These are phyloP conservation scores for Saccostrea echinata DNA, from an alignment of 1,140 invertebrate species.

Conservation along the genomic window DNA sequence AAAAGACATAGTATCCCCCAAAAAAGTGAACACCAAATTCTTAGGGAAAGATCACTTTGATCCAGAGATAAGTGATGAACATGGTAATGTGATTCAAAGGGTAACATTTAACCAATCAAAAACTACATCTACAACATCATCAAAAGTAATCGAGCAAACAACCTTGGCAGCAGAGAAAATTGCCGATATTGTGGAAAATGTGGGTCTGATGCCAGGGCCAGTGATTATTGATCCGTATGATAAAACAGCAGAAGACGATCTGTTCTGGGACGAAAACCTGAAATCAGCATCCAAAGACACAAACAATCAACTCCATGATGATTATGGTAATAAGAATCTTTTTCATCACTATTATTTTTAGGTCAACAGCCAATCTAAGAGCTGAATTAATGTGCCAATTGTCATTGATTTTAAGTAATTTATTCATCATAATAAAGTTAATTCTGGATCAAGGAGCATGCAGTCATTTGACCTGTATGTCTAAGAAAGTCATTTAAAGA, in stretches of 20 bases:
- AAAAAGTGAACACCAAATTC: neutral
- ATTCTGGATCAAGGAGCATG: too few relatives aligned
- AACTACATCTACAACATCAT: neutral
- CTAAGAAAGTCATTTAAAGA: too few relatives aligned
- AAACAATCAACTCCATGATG: neutral
- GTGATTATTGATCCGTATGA: neutral
- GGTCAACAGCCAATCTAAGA: too few relatives aligned
- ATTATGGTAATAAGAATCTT: neutral
- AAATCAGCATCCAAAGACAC: neutral
- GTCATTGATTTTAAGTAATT: too few relatives aligned
- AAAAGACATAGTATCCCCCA: neutral
- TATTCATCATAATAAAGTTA: too few relatives aligned
- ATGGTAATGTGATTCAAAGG: neutral
- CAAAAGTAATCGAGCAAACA: neutral
- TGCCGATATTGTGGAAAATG: neutral
- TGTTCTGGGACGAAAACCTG: neutral
- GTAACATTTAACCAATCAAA: neutral
- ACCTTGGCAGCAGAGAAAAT: neutral
- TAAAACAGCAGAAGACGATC: neutral
- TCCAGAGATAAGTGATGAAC: neutral
- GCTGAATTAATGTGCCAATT: too few relatives aligned
- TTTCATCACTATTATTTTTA: too few relatives aligned
- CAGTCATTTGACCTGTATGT: too few relatives aligned
- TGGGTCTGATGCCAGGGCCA: neutral
- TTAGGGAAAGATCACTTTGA: neutral